These are phyloP conservation scores for Alexandromys oeconomus DNA, from an alignment of 2,797 vertebrate species.

Conservation along the genomic window DNA sequence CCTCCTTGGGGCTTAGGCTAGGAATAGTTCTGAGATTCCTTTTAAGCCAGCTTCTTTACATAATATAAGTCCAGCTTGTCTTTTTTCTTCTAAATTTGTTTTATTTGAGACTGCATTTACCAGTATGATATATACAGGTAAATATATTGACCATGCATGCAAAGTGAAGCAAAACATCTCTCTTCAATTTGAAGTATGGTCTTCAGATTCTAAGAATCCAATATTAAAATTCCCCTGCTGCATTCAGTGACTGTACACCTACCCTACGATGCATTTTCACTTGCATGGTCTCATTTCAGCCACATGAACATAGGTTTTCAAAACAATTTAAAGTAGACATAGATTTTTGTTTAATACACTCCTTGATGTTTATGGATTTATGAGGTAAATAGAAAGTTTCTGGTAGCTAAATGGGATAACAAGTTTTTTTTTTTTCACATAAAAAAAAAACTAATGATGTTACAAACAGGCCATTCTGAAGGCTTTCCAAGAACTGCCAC, in stretches of 20 bases:
- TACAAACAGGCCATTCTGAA: constrained; percentile 61
- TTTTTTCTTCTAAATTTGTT: constrained; percentile 35
- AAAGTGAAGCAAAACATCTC: constrained; percentile 30
- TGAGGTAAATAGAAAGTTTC: constrained; percentile 9
- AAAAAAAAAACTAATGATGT: constrained; percentile 39
- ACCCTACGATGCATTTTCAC: neutral
- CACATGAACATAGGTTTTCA: neutral
- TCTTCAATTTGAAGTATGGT: neutral
- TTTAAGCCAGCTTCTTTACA: neutral
- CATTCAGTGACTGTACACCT: neutral
- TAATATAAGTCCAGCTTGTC: neutral
- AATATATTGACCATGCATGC: neutral
- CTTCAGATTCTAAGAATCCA: constrained; percentile 25
- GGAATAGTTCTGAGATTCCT: neutral
- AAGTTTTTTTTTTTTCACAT: constrained; percentile 58
- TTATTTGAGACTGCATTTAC: constrained; percentile 27
- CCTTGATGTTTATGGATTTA: constrained; percentile 10
- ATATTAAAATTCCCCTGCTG: neutral
- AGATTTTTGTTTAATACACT: constrained; percentile 17
- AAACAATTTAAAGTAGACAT: constrained; percentile 17
- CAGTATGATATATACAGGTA: neutral
- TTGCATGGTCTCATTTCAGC: neutral
- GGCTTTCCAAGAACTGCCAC: constrained; percentile 79
- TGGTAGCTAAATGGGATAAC: constrained; percentile 36
- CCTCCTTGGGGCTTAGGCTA: neutral